Base-by-base conservation (phyloP, 2,113 vertebrate species). In the Callaeas wilsoni region DNA sequence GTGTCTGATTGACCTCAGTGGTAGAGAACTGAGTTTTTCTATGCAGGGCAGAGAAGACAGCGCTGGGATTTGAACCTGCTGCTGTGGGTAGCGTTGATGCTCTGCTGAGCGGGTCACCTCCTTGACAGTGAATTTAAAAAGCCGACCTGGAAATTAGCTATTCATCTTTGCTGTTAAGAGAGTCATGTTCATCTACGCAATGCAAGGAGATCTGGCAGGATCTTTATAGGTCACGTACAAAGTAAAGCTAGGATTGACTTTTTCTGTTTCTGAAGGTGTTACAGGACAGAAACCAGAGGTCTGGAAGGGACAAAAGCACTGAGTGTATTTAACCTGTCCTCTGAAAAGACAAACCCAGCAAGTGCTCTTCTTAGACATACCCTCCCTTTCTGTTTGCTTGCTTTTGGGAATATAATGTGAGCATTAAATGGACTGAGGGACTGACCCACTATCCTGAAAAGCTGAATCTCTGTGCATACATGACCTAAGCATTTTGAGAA, bases 121-220 rank as follows among this genome's bases (percentile, higher is more conserved):
- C 64, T 80, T 87, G 56, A 84, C n/a, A 93, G 33, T 57, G 30
- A 92, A 87, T 87, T 93, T 21, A 25, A 94, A 94, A 94, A 91
- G 23, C 35, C 0, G 0, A 41, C 46, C 68, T 94, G 71, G 56
- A 91, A 95, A 94, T 95, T 64, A 95, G 57, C 42, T 70, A 53
- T 86, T 95, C 79, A 81, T 78, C 83, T 83, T 88, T 3, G 3
- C 73, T 92, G 30, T 78, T 93, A 47, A 90, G 80, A 86, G 65
- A 53, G 55, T 89, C n/a, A 13, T n/a, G 53, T 87, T 93, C 27
- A 4, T 73, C 71, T 87, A 10, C 20, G 77, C 65, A 56, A 47
- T 57, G 33, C 74, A 77, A 89, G 78, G 76, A 94, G n/a, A 93
- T 90, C 64, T 64, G 75, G 56, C 52, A 93, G 78, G 74, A 70